Percentiles rank a stretch among this genome's conserved stretches.
phyloP scores from a whole-genome alignment of 2,888 invertebrate genomes.

The Agrotis exclamationis region DNA sequence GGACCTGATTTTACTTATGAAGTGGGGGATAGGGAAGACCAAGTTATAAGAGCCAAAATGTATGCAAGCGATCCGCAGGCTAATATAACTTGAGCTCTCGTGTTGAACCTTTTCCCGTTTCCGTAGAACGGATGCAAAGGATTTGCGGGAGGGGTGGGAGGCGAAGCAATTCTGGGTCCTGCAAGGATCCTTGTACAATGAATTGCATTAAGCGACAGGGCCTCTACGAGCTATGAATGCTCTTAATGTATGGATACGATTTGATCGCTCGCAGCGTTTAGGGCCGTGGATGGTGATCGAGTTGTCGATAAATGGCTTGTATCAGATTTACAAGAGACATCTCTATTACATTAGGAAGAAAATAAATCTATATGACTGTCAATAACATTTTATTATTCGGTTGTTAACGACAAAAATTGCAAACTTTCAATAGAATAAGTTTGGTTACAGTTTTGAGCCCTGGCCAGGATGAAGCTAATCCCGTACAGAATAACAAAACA shows the following conservation, averaged over 20 bases:
- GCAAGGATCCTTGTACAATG: constrained; percentile 87
- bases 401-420: background rate
- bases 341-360: background rate
- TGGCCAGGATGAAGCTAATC: too few species aligned
- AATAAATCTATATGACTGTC: background rate
- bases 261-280: constrained; percentile 82
- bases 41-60: constrained; percentile 72
- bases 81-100: constrained; percentile 68
- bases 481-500: too few species aligned
- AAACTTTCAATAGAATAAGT: too few species aligned
- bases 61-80: constrained; percentile 75
- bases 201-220: constrained; percentile 88
- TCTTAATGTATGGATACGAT: constrained; percentile 87
- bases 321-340: background rate
- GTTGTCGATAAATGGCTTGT: constrained; percentile 50
- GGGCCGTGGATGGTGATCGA: constrained; percentile 65
- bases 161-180: constrained; percentile 69
- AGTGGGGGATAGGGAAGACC: constrained; percentile 62
- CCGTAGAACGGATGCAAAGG: constrained; percentile 53
- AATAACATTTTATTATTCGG: background rate
- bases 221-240: constrained; percentile 84
- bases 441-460: too few species aligned
- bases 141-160: constrained; percentile 61
- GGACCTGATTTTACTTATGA: constrained; percentile 68
- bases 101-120: constrained; percentile 63